Conservation (phyloP, 2,113 vertebrate genomes). For the Montifringilla adamsi region DNA sequence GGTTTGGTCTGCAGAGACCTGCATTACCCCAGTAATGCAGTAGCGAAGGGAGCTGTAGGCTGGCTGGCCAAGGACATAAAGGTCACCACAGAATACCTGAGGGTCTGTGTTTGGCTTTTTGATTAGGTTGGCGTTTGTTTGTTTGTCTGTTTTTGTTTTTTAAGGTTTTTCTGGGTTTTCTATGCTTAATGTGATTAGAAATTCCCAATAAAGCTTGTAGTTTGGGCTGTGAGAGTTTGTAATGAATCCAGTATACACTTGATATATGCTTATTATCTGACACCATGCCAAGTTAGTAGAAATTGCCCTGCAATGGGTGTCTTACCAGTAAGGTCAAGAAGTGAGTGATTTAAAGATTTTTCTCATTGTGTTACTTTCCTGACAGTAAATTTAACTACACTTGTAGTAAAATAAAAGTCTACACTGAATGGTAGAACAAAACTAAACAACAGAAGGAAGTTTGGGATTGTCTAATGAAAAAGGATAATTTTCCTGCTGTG, state of each 20-base stretch:
- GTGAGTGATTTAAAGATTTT: not conserved
- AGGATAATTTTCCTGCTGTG: not conserved
- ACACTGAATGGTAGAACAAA: not conserved
- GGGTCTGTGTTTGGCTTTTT: not conserved
- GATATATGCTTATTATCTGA: not conserved
- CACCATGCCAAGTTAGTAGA: not conserved
- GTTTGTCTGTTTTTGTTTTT: too few relatives aligned
- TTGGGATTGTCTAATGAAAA: not conserved
- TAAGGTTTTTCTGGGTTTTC: not conserved
- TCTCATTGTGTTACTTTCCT: not conserved
- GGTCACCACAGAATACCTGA: not conserved
- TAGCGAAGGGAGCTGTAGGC: rapidly evolving
- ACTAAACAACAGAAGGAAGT: not conserved
- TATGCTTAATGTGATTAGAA: not conserved
- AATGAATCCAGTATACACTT: not conserved
- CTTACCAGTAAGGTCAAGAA: not conserved
- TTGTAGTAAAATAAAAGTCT: not conserved
- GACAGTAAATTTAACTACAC: not conserved
- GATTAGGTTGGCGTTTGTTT: not conserved
- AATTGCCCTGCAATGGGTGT: not conserved
- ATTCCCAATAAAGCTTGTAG: not conserved
- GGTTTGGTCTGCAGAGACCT: not conserved
- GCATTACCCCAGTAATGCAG: not conserved
- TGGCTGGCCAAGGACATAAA: not conserved
- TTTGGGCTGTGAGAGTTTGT: not conserved